Base-by-base conservation (phyloP, 2,888 invertebrate genomes). In the Esperia sulphurella region DNA sequence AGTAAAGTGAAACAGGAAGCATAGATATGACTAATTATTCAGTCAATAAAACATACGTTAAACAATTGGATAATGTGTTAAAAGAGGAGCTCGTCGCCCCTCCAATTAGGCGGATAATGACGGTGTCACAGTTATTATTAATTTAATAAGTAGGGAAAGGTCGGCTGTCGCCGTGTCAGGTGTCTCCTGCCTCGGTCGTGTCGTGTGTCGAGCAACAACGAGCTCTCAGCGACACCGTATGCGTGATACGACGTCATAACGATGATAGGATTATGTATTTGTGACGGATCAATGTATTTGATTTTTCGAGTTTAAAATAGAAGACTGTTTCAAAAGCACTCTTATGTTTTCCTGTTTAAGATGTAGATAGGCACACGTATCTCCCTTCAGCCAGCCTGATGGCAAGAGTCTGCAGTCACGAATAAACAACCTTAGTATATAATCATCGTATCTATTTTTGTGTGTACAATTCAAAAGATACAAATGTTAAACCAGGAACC, bases 71-170 rank as follows among this genome's bases (percentile, higher is more conserved):
- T 82, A 84, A 86, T 74, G 81, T 73, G 82, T 83, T 83, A 79
- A 81, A 84, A 82, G 71, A 71, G 71, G 71, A 78, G 75, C 82
- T 79, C 81, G 76, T 83, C 85, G 71, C 85, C 87, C 87, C 83
- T 85, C 83, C 83, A 86, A 87, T 87, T 87, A 88, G 85, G 59
- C 65, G 79, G 78, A 76, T 86, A 87, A 87, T 87, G 79, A 85
- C 79, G 75, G 77, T 76, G 85, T 80, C 80, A 70, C 69, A 84
- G 85, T 89, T 89, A 89, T 89, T 89, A 89, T 89, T 88, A 89
- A 87, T 87, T 88, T 88, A 87, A 88, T 89, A 89, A 86, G 76
- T 72, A 61, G 79, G 85, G 85, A 80, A 71, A 76, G n/a, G 59
- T 66, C 75, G 72, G 71, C 68, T 79, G 76, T 61, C 73, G 59